phyloP scores from a whole-genome alignment of 2,888 invertebrate genomes.

The Cyclophora punctaria region DNA sequence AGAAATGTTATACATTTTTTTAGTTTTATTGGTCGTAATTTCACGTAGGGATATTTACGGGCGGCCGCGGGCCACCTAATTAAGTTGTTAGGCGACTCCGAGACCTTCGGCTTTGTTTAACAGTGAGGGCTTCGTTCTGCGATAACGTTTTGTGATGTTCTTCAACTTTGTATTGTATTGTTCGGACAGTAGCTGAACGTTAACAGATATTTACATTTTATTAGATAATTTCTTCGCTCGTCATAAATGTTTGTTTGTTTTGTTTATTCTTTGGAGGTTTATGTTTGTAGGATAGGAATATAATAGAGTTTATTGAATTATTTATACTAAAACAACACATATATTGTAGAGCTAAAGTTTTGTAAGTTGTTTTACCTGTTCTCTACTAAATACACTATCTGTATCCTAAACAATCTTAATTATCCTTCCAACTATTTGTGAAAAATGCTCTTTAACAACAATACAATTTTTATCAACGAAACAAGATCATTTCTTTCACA shows the following conservation, averaged over 20 bases:
- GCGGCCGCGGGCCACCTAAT: slow-evolving; percentile 70
- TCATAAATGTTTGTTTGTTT: slow-evolving; percentile 3
- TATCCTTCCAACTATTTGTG: no score
- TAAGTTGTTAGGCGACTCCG: slow-evolving; percentile 70
- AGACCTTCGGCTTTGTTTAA: slow-evolving; percentile 63
- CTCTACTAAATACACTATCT: no score
- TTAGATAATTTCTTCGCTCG: slow-evolving; percentile 12
- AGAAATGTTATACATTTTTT: slow-evolving; percentile 74
- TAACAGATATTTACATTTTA: slow-evolving; percentile 28
- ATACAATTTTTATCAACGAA: no score
- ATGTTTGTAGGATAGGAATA: no score
- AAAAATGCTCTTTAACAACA: no score
- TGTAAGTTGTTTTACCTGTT: no score
- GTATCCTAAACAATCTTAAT: no score
- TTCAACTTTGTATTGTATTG: slow-evolving; percentile 45
- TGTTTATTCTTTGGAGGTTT: not conserved
- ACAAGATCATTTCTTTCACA: no score
- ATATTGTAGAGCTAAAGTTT: no score
- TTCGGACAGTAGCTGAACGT: slow-evolving; percentile 55
- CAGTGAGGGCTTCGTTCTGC: slow-evolving; percentile 47
- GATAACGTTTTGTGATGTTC: slow-evolving; percentile 53
- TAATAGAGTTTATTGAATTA: no score
- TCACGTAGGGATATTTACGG: slow-evolving; percentile 72
- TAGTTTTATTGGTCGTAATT: slow-evolving; percentile 73
- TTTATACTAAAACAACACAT: no score